Conservation (phyloP, 2,113 vertebrate species). For the Salvator merianae region DNA sequence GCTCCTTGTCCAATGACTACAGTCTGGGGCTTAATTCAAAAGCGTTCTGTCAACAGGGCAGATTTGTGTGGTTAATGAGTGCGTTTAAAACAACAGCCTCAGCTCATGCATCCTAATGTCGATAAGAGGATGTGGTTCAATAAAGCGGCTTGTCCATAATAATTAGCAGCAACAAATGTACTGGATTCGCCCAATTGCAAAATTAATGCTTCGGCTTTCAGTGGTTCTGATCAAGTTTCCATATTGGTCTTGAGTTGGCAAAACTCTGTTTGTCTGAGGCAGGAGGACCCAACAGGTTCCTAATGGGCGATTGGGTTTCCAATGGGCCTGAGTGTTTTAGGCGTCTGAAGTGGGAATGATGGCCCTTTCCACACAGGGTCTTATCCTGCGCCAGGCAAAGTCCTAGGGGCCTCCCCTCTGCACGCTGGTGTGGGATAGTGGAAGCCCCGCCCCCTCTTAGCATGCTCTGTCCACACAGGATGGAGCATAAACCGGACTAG, state of each 20-base stretch:
- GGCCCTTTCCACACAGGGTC: not conserved
- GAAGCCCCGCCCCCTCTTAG: too few species aligned
- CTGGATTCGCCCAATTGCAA: constrained; percentile 81
- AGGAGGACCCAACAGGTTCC: not conserved
- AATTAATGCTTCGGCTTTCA: constrained; percentile 70
- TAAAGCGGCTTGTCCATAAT: constrained; percentile 98
- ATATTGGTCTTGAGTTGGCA: constrained; percentile 3
- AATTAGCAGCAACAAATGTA: constrained; percentile 95
- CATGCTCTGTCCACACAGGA: too few species aligned
- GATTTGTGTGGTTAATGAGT: constrained; percentile 99
- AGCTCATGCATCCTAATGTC: constrained; percentile 99
- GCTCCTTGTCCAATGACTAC: constrained; percentile 99
- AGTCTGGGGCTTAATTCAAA: constrained; percentile 99
- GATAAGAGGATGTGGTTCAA: constrained; percentile 97
- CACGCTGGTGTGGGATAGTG: too few species aligned
- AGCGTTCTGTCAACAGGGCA: constrained; percentile 99
- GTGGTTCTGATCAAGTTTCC: constrained; percentile 41
- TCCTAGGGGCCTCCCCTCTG: too few species aligned
- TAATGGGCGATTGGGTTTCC: too few species aligned
- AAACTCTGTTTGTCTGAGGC: not conserved
- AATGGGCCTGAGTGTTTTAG: too few species aligned
- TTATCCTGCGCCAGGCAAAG: too few species aligned
- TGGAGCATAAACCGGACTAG: too few species aligned
- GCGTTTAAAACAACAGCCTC: constrained; percentile 99
- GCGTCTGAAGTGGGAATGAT: too few species aligned